phyloP scores from a whole-genome alignment of 1,140 invertebrate genomes.

The Chionoecetes opilio region DNA sequence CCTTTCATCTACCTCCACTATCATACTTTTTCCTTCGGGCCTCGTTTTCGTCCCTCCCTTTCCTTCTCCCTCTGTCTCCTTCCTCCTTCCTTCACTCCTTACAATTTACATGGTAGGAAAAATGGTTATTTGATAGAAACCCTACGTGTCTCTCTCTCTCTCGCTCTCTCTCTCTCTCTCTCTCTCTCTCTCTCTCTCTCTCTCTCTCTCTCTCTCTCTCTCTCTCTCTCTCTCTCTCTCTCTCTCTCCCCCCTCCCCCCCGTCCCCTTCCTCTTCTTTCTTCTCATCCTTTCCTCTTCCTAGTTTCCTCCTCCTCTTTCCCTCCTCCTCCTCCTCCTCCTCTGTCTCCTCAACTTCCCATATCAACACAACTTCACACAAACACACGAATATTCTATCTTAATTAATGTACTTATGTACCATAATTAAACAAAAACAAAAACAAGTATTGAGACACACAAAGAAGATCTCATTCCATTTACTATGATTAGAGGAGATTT shows the following conservation, averaged over 20 bases:
- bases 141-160: neutral
- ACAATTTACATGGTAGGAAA: neutral
- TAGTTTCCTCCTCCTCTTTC: too few relatives aligned
- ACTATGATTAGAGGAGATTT: neutral
- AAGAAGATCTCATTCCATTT: neutral
- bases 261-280: neutral
- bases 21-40: neutral
- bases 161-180: neutral
- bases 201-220: constrained; percentile 7
- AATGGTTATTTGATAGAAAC: neutral
- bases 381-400: too few relatives aligned
- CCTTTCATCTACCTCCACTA: neutral
- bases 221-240: neutral
- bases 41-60: neutral
- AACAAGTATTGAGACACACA: too few relatives aligned
- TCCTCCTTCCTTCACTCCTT: neutral
- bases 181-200: constrained; percentile 8
- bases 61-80: neutral
- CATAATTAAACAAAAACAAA: too few relatives aligned
- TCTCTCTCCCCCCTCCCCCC: neutral
- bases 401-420: too few relatives aligned
- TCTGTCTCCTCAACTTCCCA: too few relatives aligned
- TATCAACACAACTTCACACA: too few relatives aligned
- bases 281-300: neutral
- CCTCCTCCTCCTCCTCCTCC: too few relatives aligned